Evolutionary conservation across 1,140 invertebrate species (phyloP).

Genomic region (Eulimnadia texana): DNA sequence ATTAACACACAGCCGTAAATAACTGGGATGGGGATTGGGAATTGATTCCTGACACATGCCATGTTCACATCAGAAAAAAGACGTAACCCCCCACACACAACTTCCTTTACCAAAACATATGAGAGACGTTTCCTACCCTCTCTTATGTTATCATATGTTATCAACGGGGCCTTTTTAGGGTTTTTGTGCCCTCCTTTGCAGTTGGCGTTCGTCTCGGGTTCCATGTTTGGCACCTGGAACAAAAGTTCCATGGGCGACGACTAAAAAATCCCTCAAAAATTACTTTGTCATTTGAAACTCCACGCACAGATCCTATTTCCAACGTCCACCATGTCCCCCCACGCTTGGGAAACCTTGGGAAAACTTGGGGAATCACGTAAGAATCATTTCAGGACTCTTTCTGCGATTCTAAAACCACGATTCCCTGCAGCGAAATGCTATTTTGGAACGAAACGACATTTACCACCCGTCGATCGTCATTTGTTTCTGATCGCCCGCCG

Average conservation of each 20-base stretch:
- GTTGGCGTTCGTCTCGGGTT: not conserved
- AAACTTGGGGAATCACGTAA: too few relatives aligned
- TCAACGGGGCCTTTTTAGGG: too few relatives aligned
- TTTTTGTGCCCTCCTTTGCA: not conserved
- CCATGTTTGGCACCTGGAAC: not conserved
- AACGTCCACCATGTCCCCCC: too few relatives aligned
- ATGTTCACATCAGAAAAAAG: not conserved
- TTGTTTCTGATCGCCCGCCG: not conserved
- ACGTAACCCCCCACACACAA: not conserved
- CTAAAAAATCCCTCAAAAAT: not conserved
- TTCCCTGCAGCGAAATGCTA: not conserved
- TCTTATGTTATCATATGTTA: not conserved
- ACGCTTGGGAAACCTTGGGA: too few relatives aligned
- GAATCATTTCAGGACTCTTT: too few relatives aligned
- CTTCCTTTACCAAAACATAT: not conserved
- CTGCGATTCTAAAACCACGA: not conserved
- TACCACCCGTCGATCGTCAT: not conserved
- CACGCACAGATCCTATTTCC: not conserved
- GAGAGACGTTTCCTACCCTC: not conserved
- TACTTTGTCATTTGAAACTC: not conserved
- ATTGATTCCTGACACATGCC: not conserved
- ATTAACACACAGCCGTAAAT: not conserved
- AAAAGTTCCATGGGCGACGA: not conserved
- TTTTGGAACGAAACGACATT: not conserved
- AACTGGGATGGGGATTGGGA: not conserved